A percentile compares a stretch with the other conserved stretches of the same genome.
Evolutionary conservation across 2,888 invertebrate genomes (phyloP).

Genomic region (Caenorhabditis parvicauda): DNA sequence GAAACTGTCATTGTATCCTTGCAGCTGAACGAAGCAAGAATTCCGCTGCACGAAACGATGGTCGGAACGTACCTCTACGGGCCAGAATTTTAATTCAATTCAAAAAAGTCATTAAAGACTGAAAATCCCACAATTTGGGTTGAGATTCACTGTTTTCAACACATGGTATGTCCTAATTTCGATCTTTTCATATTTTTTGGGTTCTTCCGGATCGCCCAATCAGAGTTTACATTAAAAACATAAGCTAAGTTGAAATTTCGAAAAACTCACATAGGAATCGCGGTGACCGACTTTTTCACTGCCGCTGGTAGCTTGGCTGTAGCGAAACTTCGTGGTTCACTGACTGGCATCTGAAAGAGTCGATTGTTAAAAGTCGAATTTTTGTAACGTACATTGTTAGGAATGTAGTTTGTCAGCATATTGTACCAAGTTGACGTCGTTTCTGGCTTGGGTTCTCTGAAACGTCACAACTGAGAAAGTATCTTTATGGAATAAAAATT

Average conservation of each 20-base stretch:
- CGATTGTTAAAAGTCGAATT: neutral
- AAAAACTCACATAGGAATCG: slow-evolving; percentile 73
- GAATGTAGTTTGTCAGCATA: slow-evolving; percentile 82
- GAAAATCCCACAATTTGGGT: neutral
- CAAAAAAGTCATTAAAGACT: too few relatives aligned
- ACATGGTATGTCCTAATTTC: too few relatives aligned
- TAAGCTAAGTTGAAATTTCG: too few relatives aligned
- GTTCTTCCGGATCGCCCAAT: too few relatives aligned
- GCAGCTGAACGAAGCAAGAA: too few relatives aligned
- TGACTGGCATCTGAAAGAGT: slow-evolving; percentile 68
- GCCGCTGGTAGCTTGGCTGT: slow-evolving; percentile 85
- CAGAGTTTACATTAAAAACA: too few relatives aligned
- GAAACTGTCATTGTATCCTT: too few relatives aligned
- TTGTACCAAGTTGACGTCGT: slow-evolving; percentile 70
- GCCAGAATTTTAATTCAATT: too few relatives aligned
- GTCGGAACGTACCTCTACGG: too few relatives aligned
- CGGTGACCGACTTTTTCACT: slow-evolving; percentile 83
- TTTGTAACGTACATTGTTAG: slow-evolving; percentile 65
- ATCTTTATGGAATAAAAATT: neutral
- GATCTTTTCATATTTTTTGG: too few relatives aligned
- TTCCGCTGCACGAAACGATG: too few relatives aligned
- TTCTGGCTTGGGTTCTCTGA: slow-evolving; percentile 36
- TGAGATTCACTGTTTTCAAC: neutral
- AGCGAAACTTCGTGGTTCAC: slow-evolving; percentile 91
- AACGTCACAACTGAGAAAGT: too few relatives aligned